phyloP scores from a whole-genome alignment of 2,797 vertebrate genomes.

The Melanotaenia parkinsoni region DNA sequence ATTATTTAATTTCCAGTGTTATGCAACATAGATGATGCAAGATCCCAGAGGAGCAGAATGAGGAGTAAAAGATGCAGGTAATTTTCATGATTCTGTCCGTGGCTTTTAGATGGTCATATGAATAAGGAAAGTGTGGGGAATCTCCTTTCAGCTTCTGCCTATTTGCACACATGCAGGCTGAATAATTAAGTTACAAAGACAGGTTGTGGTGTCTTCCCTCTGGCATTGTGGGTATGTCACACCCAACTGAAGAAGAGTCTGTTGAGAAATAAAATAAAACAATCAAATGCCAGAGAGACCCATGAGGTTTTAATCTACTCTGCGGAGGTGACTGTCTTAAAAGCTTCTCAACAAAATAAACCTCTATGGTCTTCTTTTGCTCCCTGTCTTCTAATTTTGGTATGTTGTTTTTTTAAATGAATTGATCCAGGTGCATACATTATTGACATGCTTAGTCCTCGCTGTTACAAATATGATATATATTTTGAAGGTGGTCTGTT shows the following conservation, averaged over 20 bases:
- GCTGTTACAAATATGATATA: no score
- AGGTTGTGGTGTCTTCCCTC: not conserved
- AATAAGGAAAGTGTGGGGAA: slow-evolving; percentile 5
- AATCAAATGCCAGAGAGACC: slow-evolving; percentile 51
- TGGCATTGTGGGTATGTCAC: not conserved
- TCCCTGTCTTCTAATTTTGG: no score
- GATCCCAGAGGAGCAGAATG: slow-evolving; percentile 24
- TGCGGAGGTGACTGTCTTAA: not conserved
- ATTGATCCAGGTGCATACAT: no score
- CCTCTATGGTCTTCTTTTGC: not conserved
- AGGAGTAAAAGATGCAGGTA: not conserved
- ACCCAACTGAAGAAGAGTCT: slow-evolving; percentile 6
- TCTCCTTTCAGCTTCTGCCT: slow-evolving; percentile 2
- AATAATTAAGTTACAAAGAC: slow-evolving; percentile 8
- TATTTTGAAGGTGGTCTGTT: no score
- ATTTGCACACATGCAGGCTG: slow-evolving; percentile 13
- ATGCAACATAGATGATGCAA: slow-evolving; percentile 58
- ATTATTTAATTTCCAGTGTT: slow-evolving; percentile 63
- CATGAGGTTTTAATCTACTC: not conserved
- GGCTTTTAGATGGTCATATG: slow-evolving; percentile 12
- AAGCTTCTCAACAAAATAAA: not conserved
- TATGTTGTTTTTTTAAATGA: no score
- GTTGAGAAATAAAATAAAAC: slow-evolving; percentile 39
- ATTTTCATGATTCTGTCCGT: not conserved
- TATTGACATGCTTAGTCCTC: no score